Conservation (phyloP, 1,140 invertebrate species). For the Eupeodes corollae region DNA sequence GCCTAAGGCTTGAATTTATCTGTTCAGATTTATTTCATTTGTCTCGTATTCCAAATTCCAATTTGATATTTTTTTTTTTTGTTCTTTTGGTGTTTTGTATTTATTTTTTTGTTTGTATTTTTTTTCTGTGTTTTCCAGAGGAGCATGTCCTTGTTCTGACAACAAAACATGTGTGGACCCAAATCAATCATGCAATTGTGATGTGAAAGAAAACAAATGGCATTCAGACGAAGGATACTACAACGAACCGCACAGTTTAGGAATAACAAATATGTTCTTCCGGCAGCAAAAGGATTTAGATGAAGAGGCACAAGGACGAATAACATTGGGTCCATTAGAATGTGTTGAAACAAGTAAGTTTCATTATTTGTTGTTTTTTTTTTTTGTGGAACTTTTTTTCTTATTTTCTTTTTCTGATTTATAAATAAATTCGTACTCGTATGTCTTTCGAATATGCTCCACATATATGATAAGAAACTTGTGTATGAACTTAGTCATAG, state of each 20-base stretch:
- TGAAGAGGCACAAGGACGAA: slow-evolving; percentile 68
- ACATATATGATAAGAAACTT: no score
- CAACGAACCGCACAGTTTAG: slow-evolving; percentile 63
- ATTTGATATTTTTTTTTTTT: neutral
- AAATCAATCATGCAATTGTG: slow-evolving; percentile 77
- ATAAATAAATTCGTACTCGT: neutral
- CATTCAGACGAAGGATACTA: slow-evolving; percentile 78
- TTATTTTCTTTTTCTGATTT: slow-evolving; percentile 3
- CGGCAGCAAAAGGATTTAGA: slow-evolving; percentile 72
- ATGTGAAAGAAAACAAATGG: slow-evolving; percentile 72
- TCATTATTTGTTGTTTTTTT: neutral
- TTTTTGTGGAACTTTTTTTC: neutral
- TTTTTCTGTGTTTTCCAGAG: slow-evolving; percentile 37
- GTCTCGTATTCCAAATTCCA: no score
- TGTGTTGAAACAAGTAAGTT: slow-evolving; percentile 86
- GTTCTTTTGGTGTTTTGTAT: neutral
- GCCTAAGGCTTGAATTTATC: no score
- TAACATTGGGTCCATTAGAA: slow-evolving; percentile 79
- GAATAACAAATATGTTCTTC: slow-evolving; percentile 82
- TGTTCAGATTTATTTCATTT: no score
- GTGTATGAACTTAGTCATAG: no score
- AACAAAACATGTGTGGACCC: slow-evolving; percentile 68
- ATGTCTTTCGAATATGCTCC: no score
- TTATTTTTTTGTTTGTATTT: neutral
- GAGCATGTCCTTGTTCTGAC: slow-evolving; percentile 54